A percentile compares a stretch with the other conserved stretches of the same genome.
Conservation (phyloP, 2,113 vertebrate genomes). For the Tragulus kanchil region DNA sequence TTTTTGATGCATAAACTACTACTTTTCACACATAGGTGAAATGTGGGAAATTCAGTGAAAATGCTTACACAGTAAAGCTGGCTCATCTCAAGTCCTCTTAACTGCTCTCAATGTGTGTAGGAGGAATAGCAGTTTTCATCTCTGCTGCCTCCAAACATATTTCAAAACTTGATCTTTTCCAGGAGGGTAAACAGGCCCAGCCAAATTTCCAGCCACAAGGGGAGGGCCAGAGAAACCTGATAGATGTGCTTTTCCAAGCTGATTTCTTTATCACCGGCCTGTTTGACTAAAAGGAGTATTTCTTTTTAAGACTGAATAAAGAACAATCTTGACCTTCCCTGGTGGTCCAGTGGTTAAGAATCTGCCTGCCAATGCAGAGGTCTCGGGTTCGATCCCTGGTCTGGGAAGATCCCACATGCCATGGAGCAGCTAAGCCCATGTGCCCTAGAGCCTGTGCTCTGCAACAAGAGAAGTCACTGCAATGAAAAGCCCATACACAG, state of each 20-base stretch:
- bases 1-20: slow-evolving; percentile 8
- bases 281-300: slow-evolving; percentile 2
- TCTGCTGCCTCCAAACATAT: not conserved
- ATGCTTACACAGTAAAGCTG: not conserved
- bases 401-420: too few relatives aligned
- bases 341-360: too few relatives aligned
- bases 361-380: too few relatives aligned
- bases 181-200: slow-evolving; percentile 57
- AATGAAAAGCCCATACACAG: too few relatives aligned
- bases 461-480: too few relatives aligned
- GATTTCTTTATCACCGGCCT: slow-evolving; percentile 15
- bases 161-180: slow-evolving; percentile 57
- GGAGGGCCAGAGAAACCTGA: not conserved
- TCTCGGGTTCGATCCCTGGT: too few relatives aligned
- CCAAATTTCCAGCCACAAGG: not conserved
- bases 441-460: too few relatives aligned
- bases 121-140: not conserved
- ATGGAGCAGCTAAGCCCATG: too few relatives aligned
- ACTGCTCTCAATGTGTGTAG: not conserved
- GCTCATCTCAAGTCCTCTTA: not conserved
- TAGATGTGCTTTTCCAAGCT: not conserved
- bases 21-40: not conserved
- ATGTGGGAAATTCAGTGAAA: slow-evolving; percentile 20
- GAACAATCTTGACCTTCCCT: not conserved
- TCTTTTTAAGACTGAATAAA: slow-evolving; percentile 2